phyloP scores from a whole-genome alignment of 2,888 invertebrate species.

The Metopia argyrocephala region DNA sequence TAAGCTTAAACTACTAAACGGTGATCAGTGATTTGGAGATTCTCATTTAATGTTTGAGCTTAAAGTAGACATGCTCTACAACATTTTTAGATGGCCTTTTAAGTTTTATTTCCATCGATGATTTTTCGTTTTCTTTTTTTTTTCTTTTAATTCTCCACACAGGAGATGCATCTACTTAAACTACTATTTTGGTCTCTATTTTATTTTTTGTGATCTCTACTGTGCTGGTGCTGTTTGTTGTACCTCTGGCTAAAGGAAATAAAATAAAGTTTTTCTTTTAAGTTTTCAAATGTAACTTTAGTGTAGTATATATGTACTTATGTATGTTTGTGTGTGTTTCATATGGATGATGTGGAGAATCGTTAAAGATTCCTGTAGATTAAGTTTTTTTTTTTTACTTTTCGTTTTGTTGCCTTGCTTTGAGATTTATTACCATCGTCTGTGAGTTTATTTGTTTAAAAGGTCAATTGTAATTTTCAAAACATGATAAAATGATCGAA shows the following conservation, averaged over 20 bases:
- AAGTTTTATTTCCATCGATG: slow-evolving; percentile 28
- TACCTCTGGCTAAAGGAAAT: slow-evolving; percentile 18
- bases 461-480: slow-evolving; percentile 62
- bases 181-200: slow-evolving; percentile 24
- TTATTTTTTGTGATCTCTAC: no score
- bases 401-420: slow-evolving; percentile 8
- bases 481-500: slow-evolving; percentile 63
- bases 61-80: slow-evolving; percentile 61
- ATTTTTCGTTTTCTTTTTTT: background rate
- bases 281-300: background rate
- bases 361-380: slow-evolving; percentile 54
- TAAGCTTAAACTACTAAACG: slow-evolving; percentile 33
- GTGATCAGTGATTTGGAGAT: slow-evolving; percentile 61
- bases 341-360: background rate
- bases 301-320: slow-evolving; percentile 7
- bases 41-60: slow-evolving; percentile 61
- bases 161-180: slow-evolving; percentile 30
- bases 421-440: slow-evolving; percentile 60
- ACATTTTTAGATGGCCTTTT: slow-evolving; percentile 64
- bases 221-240: background rate
- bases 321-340: slow-evolving; percentile 30
- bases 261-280: slow-evolving; percentile 26
- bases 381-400: slow-evolving; percentile 13
- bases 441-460: slow-evolving; percentile 61
- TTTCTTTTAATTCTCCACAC: background rate